Evolutionary conservation across 2,113 vertebrate genomes (phyloP).

Genomic region (Lampris megalopsis): DNA sequence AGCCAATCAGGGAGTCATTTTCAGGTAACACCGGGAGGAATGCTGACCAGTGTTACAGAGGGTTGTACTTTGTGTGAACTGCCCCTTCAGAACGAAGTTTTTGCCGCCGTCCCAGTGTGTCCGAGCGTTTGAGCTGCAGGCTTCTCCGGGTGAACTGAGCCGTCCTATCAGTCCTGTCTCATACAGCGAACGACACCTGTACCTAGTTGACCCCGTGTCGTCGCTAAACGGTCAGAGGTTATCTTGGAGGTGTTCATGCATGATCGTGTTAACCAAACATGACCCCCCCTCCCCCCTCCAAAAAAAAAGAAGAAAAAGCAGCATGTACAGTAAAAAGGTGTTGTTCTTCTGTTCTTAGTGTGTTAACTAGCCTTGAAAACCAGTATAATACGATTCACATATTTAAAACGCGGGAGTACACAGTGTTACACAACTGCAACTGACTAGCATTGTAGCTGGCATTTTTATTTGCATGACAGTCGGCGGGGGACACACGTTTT

Average conservation of each 20-base stretch:
- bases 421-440: conserved; percentile 71
- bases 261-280: conserved; percentile 38
- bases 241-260: conserved; percentile 24
- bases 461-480: conserved; percentile 81
- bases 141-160: conserved; percentile 33
- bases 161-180: conserved; percentile 35
- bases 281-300: conserved; percentile 1
- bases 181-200: conserved; percentile 33
- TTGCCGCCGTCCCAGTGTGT: conserved; percentile 4
- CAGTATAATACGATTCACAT: conserved; percentile 62
- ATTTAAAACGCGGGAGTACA: conserved; percentile 62
- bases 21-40: neutral
- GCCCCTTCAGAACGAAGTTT: conserved; percentile 1
- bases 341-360: conserved; percentile 72
- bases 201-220: conserved; percentile 21
- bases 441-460: conserved; percentile 71
- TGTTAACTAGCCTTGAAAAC: conserved; percentile 67
- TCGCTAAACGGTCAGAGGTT: conserved; percentile 43
- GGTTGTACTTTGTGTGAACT: conserved; percentile 42
- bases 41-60: neutral
- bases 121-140: conserved; percentile 1
- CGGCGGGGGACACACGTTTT: conserved; percentile 70
- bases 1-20: neutral
- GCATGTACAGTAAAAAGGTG: conserved; percentile 74
- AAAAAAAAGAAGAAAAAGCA: conserved; percentile 54